Conservation (phyloP, 2,888 invertebrate species). For the Tipula lateralis region DNA sequence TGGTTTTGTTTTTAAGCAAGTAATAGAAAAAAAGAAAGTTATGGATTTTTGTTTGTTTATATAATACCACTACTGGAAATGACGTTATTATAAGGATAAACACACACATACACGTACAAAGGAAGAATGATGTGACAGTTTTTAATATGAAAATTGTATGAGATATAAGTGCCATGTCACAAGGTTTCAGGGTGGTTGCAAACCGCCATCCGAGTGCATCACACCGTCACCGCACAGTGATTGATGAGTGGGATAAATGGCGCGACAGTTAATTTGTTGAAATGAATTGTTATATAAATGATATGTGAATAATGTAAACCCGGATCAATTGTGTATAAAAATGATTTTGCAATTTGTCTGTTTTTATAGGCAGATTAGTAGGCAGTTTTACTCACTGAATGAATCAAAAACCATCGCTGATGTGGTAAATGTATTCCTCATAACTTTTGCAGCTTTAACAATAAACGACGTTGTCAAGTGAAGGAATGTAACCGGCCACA, state of each 20-base stretch:
- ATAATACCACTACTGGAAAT: not conserved
- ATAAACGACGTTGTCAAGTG: too few species aligned
- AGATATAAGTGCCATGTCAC: not conserved
- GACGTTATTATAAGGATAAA: not conserved
- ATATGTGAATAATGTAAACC: too few species aligned
- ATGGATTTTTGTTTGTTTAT: not conserved
- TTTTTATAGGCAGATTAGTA: too few species aligned
- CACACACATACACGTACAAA: not conserved
- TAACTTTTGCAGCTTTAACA: too few species aligned
- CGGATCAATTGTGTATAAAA: too few species aligned
- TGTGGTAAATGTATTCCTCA: too few species aligned
- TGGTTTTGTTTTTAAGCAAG: not conserved
- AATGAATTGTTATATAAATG: too few species aligned
- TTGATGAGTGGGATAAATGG: not conserved
- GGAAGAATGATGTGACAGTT: not conserved
- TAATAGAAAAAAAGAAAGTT: not conserved
- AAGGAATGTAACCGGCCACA: too few species aligned
- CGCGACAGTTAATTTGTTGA: not conserved
- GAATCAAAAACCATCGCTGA: too few species aligned
- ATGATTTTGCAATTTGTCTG: too few species aligned
- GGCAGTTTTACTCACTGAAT: too few species aligned
- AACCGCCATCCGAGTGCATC: not conserved
- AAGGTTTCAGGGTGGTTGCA: not conserved
- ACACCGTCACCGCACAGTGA: not conserved
- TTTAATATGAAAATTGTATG: not conserved